Evolutionary conservation across 2,888 invertebrate species (phyloP).

Genomic region (Abscondita cerata): DNA sequence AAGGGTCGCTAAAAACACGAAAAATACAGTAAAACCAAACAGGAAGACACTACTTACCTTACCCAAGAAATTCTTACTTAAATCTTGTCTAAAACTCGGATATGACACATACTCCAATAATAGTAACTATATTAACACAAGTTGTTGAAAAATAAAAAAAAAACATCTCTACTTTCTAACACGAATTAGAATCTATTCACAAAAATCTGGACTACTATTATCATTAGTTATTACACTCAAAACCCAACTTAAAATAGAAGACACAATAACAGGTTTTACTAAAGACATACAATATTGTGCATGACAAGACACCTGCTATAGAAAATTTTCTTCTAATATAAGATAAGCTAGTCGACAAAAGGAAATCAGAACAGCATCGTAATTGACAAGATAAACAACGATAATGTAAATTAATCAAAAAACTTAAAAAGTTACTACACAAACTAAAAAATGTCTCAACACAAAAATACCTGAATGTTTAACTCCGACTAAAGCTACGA

Average conservation of each 20-base stretch:
- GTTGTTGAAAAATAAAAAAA: not conserved
- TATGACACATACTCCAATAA: not conserved
- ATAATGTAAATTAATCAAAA: slow-evolving; percentile 27
- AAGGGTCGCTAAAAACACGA: no score
- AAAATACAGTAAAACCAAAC: no score
- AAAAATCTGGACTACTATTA: slow-evolving; percentile 4
- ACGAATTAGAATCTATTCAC: slow-evolving; percentile 4
- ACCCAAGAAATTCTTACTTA: no score
- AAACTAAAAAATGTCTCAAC: slow-evolving; percentile 2
- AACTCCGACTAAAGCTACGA: not conserved
- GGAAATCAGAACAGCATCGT: not conserved
- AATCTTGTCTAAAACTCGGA: not conserved
- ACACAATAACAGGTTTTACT: slow-evolving; percentile 1
- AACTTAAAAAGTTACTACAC: slow-evolving; percentile 28
- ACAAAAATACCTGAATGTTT: slow-evolving; percentile 8
- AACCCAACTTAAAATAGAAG: slow-evolving; percentile 13
- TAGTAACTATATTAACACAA: slow-evolving; percentile 1
- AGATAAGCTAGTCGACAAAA: slow-evolving; percentile 4
- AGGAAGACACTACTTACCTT: no score
- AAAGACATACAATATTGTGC: not conserved
- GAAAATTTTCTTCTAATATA: not conserved
- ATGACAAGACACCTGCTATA: not conserved
- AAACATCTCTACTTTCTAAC: not conserved
- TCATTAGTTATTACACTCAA: slow-evolving; percentile 8
- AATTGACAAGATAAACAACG: slow-evolving; percentile 21